phyloP scores from a whole-genome alignment of 2,797 vertebrate genomes.

The Apogon talboti region DNA sequence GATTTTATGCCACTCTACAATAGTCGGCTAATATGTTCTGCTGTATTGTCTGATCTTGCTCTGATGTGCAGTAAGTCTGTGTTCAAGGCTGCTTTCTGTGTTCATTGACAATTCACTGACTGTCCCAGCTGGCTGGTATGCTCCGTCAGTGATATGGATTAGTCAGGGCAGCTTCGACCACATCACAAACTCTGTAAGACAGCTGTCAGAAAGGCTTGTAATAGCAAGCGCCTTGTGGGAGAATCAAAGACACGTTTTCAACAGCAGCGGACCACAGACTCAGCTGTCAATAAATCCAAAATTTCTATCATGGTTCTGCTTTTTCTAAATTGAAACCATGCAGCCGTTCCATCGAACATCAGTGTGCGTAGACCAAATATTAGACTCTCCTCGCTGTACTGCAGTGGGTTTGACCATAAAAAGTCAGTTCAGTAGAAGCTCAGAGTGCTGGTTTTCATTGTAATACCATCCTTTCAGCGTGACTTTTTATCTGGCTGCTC shows the following conservation, averaged over 20 bases:
- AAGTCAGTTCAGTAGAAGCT: no score
- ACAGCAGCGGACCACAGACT: neutral
- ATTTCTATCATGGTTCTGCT: no score
- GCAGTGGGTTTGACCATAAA: no score
- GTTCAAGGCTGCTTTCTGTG: conserved; percentile 51
- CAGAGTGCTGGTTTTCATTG: neutral
- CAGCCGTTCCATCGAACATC: no score
- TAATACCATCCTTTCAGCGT: neutral
- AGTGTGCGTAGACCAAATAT: no score
- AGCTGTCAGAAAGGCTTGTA: conserved; percentile 2
- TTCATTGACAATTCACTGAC: conserved; percentile 14
- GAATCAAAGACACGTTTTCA: neutral
- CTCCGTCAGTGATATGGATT: conserved; percentile 17
- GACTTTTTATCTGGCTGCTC: conserved; percentile 29
- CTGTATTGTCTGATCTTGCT: neutral
- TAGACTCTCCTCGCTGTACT: no score
- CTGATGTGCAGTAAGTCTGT: conserved; percentile 11
- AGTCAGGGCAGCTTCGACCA: conserved; percentile 1
- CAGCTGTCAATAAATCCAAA: neutral
- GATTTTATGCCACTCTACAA: conserved; percentile 1
- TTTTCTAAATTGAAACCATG: no score
- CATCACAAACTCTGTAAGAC: conserved; percentile 2
- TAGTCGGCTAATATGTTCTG: neutral
- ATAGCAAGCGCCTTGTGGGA: conserved; percentile 10
- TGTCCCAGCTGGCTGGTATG: conserved; percentile 3